These are phyloP conservation scores for Corythornis madagascariensis DNA, from an alignment of 2,113 vertebrate genomes.

Conservation along the genomic window DNA sequence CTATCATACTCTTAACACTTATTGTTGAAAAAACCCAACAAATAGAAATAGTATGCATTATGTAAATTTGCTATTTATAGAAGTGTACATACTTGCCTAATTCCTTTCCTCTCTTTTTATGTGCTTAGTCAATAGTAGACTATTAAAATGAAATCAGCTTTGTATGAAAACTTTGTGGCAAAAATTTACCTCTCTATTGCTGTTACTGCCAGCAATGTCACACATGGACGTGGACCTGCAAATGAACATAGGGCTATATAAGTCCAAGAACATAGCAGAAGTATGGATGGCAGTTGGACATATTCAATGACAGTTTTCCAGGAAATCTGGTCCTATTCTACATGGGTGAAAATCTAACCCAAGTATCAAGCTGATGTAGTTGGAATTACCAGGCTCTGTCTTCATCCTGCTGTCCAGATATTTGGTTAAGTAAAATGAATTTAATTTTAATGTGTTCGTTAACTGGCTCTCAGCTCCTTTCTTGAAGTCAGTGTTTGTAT, in stretches of 20 bases:
- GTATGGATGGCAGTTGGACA: background rate
- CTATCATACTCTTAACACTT: background rate
- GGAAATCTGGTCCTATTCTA: background rate
- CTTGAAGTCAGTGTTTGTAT: background rate
- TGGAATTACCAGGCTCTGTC: background rate
- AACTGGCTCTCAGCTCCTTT: background rate
- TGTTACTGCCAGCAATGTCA: background rate
- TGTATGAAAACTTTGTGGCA: background rate
- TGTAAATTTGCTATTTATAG: background rate
- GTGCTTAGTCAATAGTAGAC: background rate
- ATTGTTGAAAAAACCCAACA: background rate
- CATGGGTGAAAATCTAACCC: background rate
- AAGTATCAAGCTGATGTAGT: background rate
- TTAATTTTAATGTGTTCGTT: background rate
- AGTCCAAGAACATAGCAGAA: background rate
- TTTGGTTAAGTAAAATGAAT: background rate
- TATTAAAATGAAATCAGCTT: background rate
- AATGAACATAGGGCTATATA: background rate
- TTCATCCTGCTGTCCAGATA: background rate
- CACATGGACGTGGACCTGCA: background rate
- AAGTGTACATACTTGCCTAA: background rate
- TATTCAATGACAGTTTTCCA: background rate
- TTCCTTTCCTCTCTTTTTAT: background rate
- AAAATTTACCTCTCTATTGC: background rate
- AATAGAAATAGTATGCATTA: background rate